Evolutionary conservation across 2,888 invertebrate genomes (phyloP), one percentile per base, ranked within the genome.

Genomic region (Dorcus hopei): DNA sequence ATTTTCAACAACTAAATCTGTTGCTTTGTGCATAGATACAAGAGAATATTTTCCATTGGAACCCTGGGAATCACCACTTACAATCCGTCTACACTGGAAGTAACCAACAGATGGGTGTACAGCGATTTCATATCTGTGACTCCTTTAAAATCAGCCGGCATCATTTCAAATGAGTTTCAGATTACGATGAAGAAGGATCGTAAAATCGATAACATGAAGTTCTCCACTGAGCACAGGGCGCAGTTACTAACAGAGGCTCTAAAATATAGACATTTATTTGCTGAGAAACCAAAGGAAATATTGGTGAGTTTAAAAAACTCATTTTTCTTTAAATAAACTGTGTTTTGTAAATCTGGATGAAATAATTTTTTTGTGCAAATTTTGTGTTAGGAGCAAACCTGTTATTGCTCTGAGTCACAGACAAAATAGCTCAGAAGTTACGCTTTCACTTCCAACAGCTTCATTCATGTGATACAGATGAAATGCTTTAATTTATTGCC

Each of bases 51-150:
- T 77, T 95, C 98, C 7, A 89, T 99, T 73, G 98, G 98, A 54
- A 92, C 95, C 42, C 87, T 89, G 75, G 97, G 97, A 38, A 92
- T 99, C 69, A 95, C 97, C 49, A 99, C 99, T 1, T 98, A 98
- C 80, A 97, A 97, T 80, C 97, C 94, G n/a, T 85, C 83, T 62
- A 89, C 85, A 66, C 81, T 93, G 70, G 95, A 95, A 74, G 85
- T 93, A 64, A 99, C 99, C 55, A 99, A 99, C 81, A 91, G 93
- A 79, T 95, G 94, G 94, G 81, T 87, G 52, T 94, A 92, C 73
- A 84, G 86, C 3, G 93, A 93, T 74, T 89, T 95, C 59, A 85
- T 90, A 63, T 87, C 85, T 38, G 83, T 91, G 39, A 65, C 64
- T 6, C 61, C 66, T 6, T 57, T 66, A 72, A 85, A 83, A 75